Evolutionary conservation across 2,888 invertebrate species (phyloP).

Genomic region (Drosophila nigritarsus): DNA sequence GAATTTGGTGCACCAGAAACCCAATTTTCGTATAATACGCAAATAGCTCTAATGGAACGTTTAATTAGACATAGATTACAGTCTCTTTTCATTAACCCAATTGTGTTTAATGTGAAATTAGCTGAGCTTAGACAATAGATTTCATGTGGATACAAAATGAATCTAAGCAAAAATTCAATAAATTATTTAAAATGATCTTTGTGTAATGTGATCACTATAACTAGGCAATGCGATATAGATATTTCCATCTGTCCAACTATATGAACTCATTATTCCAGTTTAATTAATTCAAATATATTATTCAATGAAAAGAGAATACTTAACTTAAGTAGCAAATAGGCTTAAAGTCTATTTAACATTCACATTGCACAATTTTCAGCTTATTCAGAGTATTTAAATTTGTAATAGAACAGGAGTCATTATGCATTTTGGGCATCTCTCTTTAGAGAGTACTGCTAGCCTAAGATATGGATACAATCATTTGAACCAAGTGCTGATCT

Average conservation of each 20-base stretch:
- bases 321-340: background rate
- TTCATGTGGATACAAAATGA: slow-evolving; percentile 17
- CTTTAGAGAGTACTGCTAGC: background rate
- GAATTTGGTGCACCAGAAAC: slow-evolving; percentile 73
- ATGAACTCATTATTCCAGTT: background rate
- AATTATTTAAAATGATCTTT: background rate
- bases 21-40: slow-evolving; percentile 60
- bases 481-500: slow-evolving; percentile 13
- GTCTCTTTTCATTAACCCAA: slow-evolving; percentile 49
- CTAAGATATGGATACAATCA: slow-evolving; percentile 35
- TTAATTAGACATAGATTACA: slow-evolving; percentile 67
- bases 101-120: slow-evolving; percentile 38
- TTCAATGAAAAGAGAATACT: background rate
- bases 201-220: background rate
- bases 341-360: background rate
- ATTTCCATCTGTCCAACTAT: background rate
- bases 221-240: rapidly evolving
- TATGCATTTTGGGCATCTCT: slow-evolving; percentile 15
- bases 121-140: slow-evolving; percentile 41
- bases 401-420: background rate
- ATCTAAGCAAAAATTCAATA: background rate
- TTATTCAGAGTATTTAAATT: slow-evolving; percentile 52
- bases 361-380: slow-evolving; percentile 50
- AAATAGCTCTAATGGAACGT: slow-evolving; percentile 64
- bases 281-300: background rate